These are phyloP conservation scores for Priocnemis perturbator DNA, from an alignment of 2,888 invertebrate genomes.

Conservation along the genomic window DNA sequence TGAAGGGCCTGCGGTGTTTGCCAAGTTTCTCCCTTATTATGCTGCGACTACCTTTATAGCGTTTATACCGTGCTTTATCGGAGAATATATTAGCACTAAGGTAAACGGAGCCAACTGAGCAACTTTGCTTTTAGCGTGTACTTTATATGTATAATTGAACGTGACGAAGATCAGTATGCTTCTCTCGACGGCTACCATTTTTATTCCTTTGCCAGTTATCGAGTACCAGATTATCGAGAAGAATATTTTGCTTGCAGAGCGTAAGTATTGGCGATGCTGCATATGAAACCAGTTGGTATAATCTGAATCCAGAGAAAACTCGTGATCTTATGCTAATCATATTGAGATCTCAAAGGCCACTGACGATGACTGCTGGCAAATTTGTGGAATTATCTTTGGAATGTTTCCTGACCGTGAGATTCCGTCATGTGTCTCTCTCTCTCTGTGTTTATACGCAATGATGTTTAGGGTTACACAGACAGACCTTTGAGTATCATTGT, in stretches of 20 bases:
- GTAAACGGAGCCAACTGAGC: not conserved
- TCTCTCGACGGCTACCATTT: no score
- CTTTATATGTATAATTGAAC: not conserved
- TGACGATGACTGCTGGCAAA: slow-evolving; percentile 47
- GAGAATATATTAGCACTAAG: slow-evolving; percentile 10
- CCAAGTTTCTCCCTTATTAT: slow-evolving; percentile 11
- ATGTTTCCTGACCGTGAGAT: slow-evolving; percentile 43
- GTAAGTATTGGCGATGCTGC: slow-evolving; percentile 36
- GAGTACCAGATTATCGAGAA: no score
- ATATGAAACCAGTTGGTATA: slow-evolving; percentile 52
- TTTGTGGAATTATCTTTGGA: slow-evolving; percentile 43
- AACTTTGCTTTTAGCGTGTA: no score
- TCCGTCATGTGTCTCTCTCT: no score
- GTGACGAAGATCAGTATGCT: not conserved
- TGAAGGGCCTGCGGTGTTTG: not conserved
- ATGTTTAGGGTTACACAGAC: no score
- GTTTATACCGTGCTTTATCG: slow-evolving; percentile 11
- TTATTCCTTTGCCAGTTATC: no score
- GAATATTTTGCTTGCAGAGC: slow-evolving; percentile 28
- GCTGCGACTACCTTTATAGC: not conserved
- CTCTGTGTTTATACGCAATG: no score
- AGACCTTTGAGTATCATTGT: no score
- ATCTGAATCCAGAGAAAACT: slow-evolving; percentile 28
- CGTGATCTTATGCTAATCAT: slow-evolving; percentile 39
- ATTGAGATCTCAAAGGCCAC: slow-evolving; percentile 40